Conservation (phyloP, 2,797 vertebrate genomes). For the Lepus oiostolus region DNA sequence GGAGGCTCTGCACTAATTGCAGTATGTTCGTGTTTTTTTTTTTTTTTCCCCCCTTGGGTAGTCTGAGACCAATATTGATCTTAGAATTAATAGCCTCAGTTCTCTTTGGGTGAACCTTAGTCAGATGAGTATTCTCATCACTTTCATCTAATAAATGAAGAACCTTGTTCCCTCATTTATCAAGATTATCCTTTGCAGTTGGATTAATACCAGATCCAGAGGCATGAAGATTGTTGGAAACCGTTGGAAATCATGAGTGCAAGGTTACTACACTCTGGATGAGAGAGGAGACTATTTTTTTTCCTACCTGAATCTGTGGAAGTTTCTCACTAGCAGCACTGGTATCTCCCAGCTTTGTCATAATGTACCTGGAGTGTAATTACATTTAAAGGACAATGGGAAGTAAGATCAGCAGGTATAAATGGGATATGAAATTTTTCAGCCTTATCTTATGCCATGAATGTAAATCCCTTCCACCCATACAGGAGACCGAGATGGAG, state of each 20-base stretch:
- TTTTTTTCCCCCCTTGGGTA: neutral
- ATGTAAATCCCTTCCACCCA: neutral
- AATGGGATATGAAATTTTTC: neutral
- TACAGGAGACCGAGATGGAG: no score
- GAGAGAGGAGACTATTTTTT: neutral
- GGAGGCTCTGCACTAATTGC: neutral
- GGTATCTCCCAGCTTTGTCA: neutral
- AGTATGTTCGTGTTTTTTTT: neutral
- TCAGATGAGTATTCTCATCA: constrained; percentile 18
- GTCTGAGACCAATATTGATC: neutral
- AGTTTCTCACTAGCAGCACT: neutral
- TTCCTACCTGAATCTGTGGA: neutral
- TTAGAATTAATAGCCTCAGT: constrained; percentile 7
- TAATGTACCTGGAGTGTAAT: neutral
- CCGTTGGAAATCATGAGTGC: neutral
- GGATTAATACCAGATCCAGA: constrained; percentile 39
- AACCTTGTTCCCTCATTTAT: neutral
- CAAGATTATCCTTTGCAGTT: neutral
- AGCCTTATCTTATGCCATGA: neutral
- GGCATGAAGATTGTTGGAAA: constrained; percentile 16
- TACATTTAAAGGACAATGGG: neutral
- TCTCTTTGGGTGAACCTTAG: constrained; percentile 47
- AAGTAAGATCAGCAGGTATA: neutral
- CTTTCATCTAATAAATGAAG: constrained; percentile 56
- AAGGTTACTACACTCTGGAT: neutral